Conservation (phyloP, 2,113 vertebrate genomes). For the Podarcis muralis region DNA sequence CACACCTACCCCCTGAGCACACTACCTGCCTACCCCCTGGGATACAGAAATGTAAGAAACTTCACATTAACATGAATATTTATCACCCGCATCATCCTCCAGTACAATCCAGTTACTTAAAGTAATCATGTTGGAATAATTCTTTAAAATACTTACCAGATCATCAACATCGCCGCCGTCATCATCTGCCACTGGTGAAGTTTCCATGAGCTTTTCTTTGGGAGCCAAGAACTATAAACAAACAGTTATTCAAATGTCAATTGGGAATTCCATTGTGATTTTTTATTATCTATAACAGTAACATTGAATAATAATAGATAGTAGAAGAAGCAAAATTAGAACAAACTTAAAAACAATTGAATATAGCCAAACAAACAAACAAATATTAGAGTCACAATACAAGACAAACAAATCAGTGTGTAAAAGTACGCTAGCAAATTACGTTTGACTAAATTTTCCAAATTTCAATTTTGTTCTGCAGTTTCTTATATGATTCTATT, state of each 20-base stretch:
- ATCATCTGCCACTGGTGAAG: conserved; percentile 71
- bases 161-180: conserved; percentile 92
- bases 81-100: not conserved
- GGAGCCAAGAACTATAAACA: conserved; percentile 83
- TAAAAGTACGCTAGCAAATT: not conserved
- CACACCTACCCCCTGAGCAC: no score
- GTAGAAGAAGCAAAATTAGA: not conserved
- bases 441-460: not conserved
- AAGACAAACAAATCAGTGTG: not conserved
- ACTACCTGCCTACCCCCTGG: not conserved
- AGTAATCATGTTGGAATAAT: not conserved
- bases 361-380: not conserved
- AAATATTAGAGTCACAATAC: not conserved
- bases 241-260: conserved; percentile 14
- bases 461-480: not conserved
- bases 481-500: not conserved
- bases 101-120: conserved; percentile 4
- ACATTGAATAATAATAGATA: not conserved
- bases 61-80: not conserved
- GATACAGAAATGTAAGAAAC: not conserved
- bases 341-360: no score
- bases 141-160: conserved; percentile 79
- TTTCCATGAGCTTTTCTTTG: conserved; percentile 75
- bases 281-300: not conserved
- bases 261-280: not conserved